Base-by-base conservation (phyloP, 2,888 invertebrate genomes). In the Ellobium chinense region DNA sequence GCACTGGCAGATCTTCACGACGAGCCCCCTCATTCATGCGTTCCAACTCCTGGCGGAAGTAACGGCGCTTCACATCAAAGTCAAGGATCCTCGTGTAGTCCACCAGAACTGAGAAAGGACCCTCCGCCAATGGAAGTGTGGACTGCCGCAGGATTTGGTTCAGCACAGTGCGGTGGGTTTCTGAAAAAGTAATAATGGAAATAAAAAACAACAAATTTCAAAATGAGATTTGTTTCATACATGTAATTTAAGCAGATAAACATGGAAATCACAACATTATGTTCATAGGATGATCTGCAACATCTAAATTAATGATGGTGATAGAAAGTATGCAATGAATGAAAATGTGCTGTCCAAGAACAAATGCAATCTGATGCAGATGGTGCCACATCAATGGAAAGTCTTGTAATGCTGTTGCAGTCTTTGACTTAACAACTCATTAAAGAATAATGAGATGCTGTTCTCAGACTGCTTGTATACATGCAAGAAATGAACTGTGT, bases 21-120 rank as follows among this genome's bases (percentile, higher is more conserved):
- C 92, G 82, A 81, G 91, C 82, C 12, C 92, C 92, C 90, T 97
- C 96, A 91, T 97, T 97, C 91, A 96, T 94, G 75, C 96, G 94
- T 89, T 97, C 96, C 65, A 97, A 93, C 93, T 97, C 97, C n/a
- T 96, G 96, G 81, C 97, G 94, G 94, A 97, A 97, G 91, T 96
- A 97, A 76, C 96, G 94, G 63, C 97, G 94, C 92, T 97, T 97
- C 0, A 97, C 97, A 92, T 97, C 97, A 92, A 97, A 97, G 93
- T 97, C 97, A 29, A 97, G 93, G 69, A 97, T 96, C 84, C 97
- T 94, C 0, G 97, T 97, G 90, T 97, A 97, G 93, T 97, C 96
- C 1, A 97, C 97, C 7, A 97, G 94, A 0, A 97, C 96, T 2
- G 96, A 95, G 92, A 97, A 97, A 7, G 97, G 97, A 0, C 97